Percentiles rank a stretch among this genome's conserved stretches.
phyloP scores from a whole-genome alignment of 2,113 vertebrate species.

The Promerops cafer region DNA sequence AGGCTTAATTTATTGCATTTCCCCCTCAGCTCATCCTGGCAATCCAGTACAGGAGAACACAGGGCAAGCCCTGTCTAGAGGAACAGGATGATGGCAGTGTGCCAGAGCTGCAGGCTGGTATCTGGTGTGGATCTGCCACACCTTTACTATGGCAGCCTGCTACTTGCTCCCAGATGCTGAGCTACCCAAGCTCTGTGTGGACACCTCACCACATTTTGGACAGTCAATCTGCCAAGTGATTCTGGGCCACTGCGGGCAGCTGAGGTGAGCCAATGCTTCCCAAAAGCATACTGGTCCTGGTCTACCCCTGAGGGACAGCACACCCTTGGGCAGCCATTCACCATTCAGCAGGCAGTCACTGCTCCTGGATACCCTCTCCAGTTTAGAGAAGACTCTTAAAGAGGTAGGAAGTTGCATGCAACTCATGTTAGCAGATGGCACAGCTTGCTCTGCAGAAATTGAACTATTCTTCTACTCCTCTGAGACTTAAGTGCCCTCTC shows the following conservation, averaged over 20 bases:
- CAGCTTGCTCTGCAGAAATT: neutral
- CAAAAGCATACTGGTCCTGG: no score
- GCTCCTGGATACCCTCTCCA: neutral
- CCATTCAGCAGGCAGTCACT: neutral
- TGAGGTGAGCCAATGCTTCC: neutral
- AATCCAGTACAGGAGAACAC: neutral
- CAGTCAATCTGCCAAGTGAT: neutral
- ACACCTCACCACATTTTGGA: neutral
- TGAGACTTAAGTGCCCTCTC: neutral
- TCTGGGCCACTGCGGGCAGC: neutral
- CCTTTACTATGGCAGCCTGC: neutral
- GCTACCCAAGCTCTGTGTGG: neutral
- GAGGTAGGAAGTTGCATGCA: neutral
- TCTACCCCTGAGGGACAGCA: neutral
- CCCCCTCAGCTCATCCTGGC: neutral
- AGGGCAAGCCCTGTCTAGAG: neutral
- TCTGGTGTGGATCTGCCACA: neutral
- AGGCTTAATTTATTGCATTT: neutral
- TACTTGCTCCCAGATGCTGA: neutral
- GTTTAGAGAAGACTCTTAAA: neutral
- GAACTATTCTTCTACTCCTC: neutral
- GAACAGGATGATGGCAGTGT: neutral
- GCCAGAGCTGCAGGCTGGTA: neutral
- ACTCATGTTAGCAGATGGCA: neutral
- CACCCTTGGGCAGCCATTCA: neutral